Conservation (phyloP, 2,797 vertebrate species). For the Dipus sagitta region DNA sequence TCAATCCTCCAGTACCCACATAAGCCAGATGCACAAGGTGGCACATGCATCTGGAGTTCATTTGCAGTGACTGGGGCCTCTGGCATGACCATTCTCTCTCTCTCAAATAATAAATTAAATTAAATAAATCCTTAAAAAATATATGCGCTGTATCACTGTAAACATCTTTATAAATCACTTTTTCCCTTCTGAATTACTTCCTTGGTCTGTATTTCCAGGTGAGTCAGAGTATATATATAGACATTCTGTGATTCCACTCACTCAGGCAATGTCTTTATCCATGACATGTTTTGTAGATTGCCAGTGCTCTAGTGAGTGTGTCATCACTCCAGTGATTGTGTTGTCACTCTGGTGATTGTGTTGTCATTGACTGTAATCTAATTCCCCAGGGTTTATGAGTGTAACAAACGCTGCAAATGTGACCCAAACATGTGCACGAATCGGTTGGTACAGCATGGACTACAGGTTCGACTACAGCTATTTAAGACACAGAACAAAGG, state of each 20-base stretch:
- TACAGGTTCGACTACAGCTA: slow-evolving; percentile 97
- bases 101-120: no score
- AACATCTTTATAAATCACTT: slow-evolving; percentile 13
- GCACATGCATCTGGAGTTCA: no score
- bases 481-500: slow-evolving; percentile 99
- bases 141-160: neutral
- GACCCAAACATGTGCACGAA: slow-evolving; percentile 95
- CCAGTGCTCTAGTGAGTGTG: neutral
- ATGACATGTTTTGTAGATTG: slow-evolving; percentile 2
- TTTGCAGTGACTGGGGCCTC: no score
- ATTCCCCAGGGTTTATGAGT: slow-evolving; percentile 94
- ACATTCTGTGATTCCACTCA: slow-evolving; percentile 11
- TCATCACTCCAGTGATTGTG: neutral
- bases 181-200: slow-evolving; percentile 28
- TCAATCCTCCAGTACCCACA: no score
- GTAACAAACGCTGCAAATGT: slow-evolving; percentile 96
- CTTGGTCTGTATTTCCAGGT: neutral
- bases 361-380: slow-evolving; percentile 54
- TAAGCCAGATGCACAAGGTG: no score
- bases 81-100: no score
- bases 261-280: neutral
- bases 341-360: slow-evolving; percentile 5
- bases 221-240: neutral
- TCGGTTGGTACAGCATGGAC: slow-evolving; percentile 96
- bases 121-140: no score